Evolutionary conservation across 2,113 vertebrate genomes (phyloP).

Genomic region (Varanus salvator): DNA sequence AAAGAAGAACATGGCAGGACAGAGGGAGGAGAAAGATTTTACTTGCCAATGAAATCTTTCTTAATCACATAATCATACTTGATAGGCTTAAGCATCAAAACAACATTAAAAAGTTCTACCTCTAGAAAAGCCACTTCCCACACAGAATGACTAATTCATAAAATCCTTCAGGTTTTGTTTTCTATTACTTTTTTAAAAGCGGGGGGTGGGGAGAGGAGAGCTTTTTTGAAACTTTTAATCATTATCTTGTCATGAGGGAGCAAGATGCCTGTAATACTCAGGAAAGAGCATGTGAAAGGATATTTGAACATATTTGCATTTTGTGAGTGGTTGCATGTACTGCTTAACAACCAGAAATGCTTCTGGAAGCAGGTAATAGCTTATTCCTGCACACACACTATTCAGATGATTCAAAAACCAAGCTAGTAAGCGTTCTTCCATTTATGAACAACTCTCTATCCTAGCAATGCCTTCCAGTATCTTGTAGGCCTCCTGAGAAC

Average conservation of each 20-base stretch:
- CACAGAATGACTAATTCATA: conserved; percentile 10
- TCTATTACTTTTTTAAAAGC: not conserved
- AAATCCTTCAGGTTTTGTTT: not conserved
- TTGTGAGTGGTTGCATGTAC: not conserved
- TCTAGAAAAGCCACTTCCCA: conserved; percentile 29
- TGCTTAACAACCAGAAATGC: not conserved
- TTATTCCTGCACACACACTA: not conserved
- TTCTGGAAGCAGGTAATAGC: not conserved
- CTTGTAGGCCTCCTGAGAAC: not conserved
- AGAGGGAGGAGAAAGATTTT: not conserved
- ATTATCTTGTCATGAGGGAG: not conserved
- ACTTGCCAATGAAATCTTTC: conserved; percentile 18
- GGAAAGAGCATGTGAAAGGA: not conserved
- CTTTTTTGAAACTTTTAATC: not conserved
- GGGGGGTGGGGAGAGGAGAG: not conserved
- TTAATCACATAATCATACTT: conserved; percentile 15
- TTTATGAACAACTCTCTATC: not conserved
- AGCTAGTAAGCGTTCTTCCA: not conserved
- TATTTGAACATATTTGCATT: not conserved
- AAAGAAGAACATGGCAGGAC: rapidly evolving
- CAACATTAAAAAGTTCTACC: not conserved
- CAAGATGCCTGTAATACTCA: not conserved
- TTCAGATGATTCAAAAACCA: not conserved
- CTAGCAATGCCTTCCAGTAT: not conserved
- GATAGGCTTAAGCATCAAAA: not conserved